Base-by-base conservation (phyloP, 2,113 vertebrate genomes). In the Urocolius indicus region DNA sequence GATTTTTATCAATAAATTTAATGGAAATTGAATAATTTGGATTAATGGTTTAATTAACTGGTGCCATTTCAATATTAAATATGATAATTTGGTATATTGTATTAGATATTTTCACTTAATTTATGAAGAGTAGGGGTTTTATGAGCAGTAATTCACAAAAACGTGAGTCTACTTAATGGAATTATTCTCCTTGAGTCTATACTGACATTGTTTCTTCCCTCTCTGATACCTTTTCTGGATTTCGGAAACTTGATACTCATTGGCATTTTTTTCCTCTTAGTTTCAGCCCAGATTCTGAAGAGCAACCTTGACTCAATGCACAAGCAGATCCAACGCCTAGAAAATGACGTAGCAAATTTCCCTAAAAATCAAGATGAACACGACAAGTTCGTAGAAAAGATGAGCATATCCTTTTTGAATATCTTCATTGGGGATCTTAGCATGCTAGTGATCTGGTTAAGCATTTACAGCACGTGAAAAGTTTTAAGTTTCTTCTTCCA, bases 331-430 rank as follows among this genome's bases (percentile, higher is more conserved):
- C 93, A 98, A 96, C 96, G 98, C 49, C 97, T 99, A 26, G 99
- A 99, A 97, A 98, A 96, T 19, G 99, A 99, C 96, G 98, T 99
- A 24, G 78, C 98, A 96, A 99, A 98, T 62, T 99, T 99, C 93
- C 98, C 99, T 3, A 98, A 99, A 96, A 98, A 94, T 13, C 98
- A 99, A 24, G 98, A 99, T 83, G 92, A 93, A 9, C 98, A 98
- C n/a, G 99, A 99, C 97, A 99, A 99, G 98, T 99, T 99, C 98
- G 98, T 99, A 43, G 98, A 99, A 95, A 99, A 99, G 96, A 99
- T 99, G 99, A 98, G 95, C 23, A 99, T 99, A 99, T 99, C 99
- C 99, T 99, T 99, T 98, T 61, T 89, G 46, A 36, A 3, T 8
- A 1, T 80, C 27, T 43, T 45, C 3, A 0, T 26, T 82, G 81